phyloP scores from a whole-genome alignment of 2,113 vertebrate species.

The Xyrauchen texanus region DNA sequence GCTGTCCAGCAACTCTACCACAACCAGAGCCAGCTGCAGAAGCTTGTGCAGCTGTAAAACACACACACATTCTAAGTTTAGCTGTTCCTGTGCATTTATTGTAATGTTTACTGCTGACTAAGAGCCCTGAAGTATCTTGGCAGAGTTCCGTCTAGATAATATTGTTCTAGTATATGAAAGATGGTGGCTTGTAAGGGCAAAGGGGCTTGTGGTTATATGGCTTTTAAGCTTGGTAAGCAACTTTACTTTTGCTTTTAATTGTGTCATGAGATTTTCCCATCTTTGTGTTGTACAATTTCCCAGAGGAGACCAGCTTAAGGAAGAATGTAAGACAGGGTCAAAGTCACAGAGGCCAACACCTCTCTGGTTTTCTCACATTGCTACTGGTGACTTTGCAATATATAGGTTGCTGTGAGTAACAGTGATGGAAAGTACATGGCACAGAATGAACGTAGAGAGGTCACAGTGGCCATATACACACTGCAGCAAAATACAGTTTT shows the following conservation, averaged over 20 bases:
- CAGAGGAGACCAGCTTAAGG: constrained; percentile 44
- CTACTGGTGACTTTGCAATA: constrained; percentile 7
- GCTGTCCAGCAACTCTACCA: constrained; percentile 91
- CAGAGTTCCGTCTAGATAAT: constrained; percentile 57
- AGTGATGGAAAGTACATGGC: not conserved
- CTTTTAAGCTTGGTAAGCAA: constrained; percentile 49
- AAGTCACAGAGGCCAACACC: constrained; percentile 48
- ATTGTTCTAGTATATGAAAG: constrained; percentile 47
- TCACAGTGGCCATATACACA: not conserved
- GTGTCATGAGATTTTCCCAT: constrained; percentile 32
- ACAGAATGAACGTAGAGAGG: not conserved
- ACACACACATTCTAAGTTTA: constrained; percentile 54
- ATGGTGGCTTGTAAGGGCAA: constrained; percentile 48
- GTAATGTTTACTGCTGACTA: constrained; percentile 51
- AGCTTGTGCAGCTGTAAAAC: constrained; percentile 88
- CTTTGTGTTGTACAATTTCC: constrained; percentile 52
- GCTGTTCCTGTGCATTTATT: constrained; percentile 42
- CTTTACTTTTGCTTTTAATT: constrained; percentile 2
- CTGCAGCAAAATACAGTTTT: too few relatives aligned
- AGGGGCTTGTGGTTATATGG: constrained; percentile 51
- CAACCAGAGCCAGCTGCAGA: constrained; percentile 86
- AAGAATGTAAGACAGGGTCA: constrained; percentile 59
- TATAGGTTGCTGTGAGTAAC: not conserved
- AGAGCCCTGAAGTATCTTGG: constrained; percentile 22
- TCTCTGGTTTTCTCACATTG: constrained; percentile 53